phyloP scores from a whole-genome alignment of 2,113 vertebrate genomes.

The Cacatua alba region DNA sequence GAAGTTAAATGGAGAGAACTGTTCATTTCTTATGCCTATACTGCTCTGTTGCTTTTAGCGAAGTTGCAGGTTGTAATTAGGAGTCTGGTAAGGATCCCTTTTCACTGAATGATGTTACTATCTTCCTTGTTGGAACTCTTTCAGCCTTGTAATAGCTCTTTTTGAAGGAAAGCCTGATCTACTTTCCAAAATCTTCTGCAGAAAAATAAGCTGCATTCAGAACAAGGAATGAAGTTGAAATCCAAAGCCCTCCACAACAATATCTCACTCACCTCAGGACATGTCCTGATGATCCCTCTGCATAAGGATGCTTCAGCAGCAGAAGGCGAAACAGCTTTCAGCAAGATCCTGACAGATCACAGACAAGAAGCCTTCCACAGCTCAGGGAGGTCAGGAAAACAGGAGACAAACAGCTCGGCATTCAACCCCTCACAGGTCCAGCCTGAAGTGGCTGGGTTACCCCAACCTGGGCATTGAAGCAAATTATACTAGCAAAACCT shows the following conservation, averaged over 20 bases:
- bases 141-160: constrained; percentile 21
- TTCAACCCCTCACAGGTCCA: not conserved
- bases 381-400: not conserved
- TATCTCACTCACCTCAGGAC: not conserved
- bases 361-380: not conserved
- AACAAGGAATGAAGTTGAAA: not conserved
- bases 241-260: not conserved
- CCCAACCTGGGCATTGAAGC: not conserved
- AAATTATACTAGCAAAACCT: not conserved
- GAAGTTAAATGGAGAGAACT: constrained; percentile 12
- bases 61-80: constrained; percentile 4
- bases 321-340: not conserved
- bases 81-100: not conserved
- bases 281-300: not conserved
- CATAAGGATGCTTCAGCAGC: not conserved
- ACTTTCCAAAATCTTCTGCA: not conserved
- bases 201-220: constrained; percentile 7
- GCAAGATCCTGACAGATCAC: not conserved
- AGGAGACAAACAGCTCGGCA: not conserved
- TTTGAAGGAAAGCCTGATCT: not conserved
- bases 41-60: not conserved
- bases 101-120: constrained; percentile 21
- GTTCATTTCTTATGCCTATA: constrained; percentile 3
- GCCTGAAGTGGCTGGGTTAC: not conserved
- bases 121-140: constrained; percentile 8